Conservation (phyloP, 1,140 invertebrate genomes). For the Psilanteris sp. region DNA sequence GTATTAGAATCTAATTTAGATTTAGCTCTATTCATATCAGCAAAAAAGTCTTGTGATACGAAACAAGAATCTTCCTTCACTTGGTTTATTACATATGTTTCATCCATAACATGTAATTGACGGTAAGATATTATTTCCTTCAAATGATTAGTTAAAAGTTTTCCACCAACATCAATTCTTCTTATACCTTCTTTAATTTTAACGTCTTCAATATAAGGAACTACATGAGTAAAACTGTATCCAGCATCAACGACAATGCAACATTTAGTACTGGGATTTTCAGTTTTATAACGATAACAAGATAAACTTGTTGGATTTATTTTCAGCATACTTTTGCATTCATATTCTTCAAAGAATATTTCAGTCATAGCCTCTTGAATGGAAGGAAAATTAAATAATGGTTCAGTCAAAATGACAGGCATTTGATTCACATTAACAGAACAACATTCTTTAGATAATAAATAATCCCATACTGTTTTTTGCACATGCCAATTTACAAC, state of each 20-base stretch:
- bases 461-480: conserved; percentile 97
- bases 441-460: conserved; percentile 94
- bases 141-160: conserved; percentile 97
- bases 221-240: conserved; percentile 97
- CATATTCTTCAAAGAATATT: conserved; percentile 99
- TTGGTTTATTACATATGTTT: conserved; percentile 99
- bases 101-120: conserved; percentile 99
- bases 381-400: conserved; percentile 95
- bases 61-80: conserved; percentile 98
- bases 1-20: conserved; percentile 83
- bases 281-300: conserved; percentile 83
- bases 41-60: conserved; percentile 92
- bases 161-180: conserved; percentile 97
- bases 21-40: conserved; percentile 90
- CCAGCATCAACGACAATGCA: conserved; percentile 95
- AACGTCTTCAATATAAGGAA: conserved; percentile 95
- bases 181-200: conserved; percentile 88
- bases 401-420: conserved; percentile 95
- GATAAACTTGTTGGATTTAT: conserved; percentile 88
- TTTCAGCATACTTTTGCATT: conserved; percentile 90
- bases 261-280: conserved; percentile 83
- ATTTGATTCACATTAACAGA: conserved; percentile 88
- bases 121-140: conserved; percentile 98
- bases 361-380: conserved; percentile 96
- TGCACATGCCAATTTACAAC: conserved; percentile 97